phyloP scores from a whole-genome alignment of 2,113 vertebrate genomes.

The Meleagris gallopavo region DNA sequence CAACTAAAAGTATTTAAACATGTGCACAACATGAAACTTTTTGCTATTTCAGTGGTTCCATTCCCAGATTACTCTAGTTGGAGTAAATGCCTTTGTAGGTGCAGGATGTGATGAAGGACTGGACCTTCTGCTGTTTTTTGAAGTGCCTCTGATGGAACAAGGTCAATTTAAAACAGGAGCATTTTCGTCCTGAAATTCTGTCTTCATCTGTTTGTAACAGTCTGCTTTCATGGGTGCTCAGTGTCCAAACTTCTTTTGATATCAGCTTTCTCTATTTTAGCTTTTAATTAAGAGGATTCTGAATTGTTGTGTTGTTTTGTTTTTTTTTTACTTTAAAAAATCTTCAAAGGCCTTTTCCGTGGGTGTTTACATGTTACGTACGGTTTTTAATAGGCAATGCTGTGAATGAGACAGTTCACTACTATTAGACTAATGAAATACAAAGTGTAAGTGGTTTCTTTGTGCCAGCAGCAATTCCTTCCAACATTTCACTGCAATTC shows the following conservation, averaged over 20 bases:
- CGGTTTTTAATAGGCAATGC: not conserved
- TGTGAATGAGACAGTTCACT: constrained; percentile 41
- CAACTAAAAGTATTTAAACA: not conserved
- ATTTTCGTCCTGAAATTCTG: not conserved
- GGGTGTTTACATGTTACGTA: not conserved
- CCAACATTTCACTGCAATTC: constrained; percentile 18
- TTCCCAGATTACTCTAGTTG: not conserved
- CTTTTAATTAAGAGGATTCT: not conserved
- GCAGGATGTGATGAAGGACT: not conserved
- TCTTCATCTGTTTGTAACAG: not conserved
- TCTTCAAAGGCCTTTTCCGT: not conserved
- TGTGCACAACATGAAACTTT: not conserved
- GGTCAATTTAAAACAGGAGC: not conserved
- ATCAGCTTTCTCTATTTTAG: not conserved
- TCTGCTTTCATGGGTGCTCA: not conserved
- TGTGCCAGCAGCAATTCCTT: constrained; percentile 48
- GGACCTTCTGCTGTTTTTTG: not conserved
- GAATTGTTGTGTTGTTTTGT: not conserved
- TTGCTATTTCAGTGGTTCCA: not conserved
- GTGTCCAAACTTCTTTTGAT: not conserved
- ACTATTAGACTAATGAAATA: constrained; percentile 58
- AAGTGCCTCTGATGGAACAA: not conserved
- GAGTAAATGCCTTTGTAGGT: not conserved
- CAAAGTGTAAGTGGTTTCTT: constrained; percentile 41
- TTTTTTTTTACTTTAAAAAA: not conserved